Evolutionary conservation across 2,888 invertebrate species (phyloP).

Genomic region (Epirrhoe tristata): DNA sequence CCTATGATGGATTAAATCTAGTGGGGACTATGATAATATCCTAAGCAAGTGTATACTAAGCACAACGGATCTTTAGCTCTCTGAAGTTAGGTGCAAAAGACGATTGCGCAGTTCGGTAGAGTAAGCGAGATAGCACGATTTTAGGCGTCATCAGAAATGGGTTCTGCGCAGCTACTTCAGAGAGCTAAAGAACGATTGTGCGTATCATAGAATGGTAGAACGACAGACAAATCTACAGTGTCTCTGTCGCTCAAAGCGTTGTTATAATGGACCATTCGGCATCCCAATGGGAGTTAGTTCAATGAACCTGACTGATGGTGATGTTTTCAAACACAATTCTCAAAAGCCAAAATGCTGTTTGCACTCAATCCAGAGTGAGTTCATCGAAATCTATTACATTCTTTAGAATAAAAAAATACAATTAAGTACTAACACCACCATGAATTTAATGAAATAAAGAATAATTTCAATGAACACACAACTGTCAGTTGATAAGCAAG

Average conservation of each 20-base stretch:
- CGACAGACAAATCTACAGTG: neutral
- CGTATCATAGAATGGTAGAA: neutral
- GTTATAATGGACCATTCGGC: neutral
- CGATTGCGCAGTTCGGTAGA: too few relatives aligned
- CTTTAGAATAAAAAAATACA: too few relatives aligned
- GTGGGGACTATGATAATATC: neutral
- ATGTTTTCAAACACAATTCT: constrained; percentile 6
- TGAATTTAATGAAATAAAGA: neutral
- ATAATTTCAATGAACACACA: constrained; percentile 8
- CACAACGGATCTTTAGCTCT: too few relatives aligned
- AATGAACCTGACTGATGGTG: neutral
- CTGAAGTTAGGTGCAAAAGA: too few relatives aligned
- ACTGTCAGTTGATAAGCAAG: neutral
- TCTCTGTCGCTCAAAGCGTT: neutral
- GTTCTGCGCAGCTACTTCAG: too few relatives aligned
- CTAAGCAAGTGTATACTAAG: neutral
- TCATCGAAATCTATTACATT: constrained; percentile 1
- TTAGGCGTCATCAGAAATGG: too few relatives aligned
- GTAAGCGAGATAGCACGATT: too few relatives aligned
- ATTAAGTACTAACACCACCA: too few relatives aligned
- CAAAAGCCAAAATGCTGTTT: constrained; percentile 11
- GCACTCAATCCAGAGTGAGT: constrained; percentile 5
- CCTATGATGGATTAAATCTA: neutral
- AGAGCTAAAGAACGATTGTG: too few relatives aligned
- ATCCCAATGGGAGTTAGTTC: constrained; percentile 1